Conservation (phyloP, 2,113 vertebrate genomes). For the Vombatus ursinus region DNA sequence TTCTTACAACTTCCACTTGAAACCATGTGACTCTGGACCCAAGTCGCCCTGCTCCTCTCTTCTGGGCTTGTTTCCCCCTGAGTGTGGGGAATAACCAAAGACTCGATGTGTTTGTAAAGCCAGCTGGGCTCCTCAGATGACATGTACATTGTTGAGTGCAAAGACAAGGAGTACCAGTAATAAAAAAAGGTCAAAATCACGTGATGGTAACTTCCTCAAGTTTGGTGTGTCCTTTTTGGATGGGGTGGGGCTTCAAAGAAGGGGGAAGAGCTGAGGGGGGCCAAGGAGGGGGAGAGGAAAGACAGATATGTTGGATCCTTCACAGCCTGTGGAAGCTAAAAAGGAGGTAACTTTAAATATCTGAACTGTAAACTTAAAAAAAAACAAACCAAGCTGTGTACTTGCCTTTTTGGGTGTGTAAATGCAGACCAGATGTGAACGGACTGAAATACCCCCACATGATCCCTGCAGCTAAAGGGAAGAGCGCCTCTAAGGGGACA, state of each 20-base stretch:
- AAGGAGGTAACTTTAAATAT: neutral
- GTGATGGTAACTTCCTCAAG: neutral
- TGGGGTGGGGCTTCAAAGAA: neutral
- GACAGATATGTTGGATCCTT: neutral
- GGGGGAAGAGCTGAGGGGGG: neutral
- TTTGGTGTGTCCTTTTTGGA: neutral
- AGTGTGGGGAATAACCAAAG: neutral
- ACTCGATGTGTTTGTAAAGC: neutral
- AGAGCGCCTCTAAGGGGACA: constrained; percentile 21
- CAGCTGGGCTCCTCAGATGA: constrained; percentile 64
- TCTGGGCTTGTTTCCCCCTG: neutral
- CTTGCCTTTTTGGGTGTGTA: neutral
- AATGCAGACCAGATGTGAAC: constrained; percentile 36
- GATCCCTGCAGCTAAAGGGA: constrained; percentile 31
- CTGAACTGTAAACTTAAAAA: neutral
- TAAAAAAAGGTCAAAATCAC: constrained; percentile 41
- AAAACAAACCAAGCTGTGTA: neutral
- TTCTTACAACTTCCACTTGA: neutral
- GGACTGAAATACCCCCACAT: neutral
- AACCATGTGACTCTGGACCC: neutral
- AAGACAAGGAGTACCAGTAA: constrained; percentile 73
- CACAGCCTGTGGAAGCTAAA: neutral
- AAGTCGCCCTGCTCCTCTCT: neutral
- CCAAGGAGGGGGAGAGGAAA: neutral
- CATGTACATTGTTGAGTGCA: constrained; percentile 61